Conservation (phyloP, 2,113 vertebrate genomes). For the Puntigrus tetrazona region DNA sequence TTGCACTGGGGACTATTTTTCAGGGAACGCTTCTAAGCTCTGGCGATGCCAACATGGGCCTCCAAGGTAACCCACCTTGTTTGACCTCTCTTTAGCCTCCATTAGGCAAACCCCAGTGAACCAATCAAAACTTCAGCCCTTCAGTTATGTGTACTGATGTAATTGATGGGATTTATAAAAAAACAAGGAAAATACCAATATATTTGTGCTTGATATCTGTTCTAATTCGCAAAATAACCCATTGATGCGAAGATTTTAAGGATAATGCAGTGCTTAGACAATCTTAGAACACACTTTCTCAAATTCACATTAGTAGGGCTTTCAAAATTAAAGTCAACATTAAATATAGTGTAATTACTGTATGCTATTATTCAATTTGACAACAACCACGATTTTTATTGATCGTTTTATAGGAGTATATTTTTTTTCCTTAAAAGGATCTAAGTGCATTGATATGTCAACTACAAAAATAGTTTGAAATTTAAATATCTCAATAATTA, state of each 20-base stretch:
- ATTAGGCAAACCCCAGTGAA: constrained; percentile 56
- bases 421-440: neutral
- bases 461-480: neutral
- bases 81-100: constrained; percentile 61
- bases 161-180: constrained; percentile 12
- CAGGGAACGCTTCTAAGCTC: constrained; percentile 62
- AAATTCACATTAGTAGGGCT: neutral
- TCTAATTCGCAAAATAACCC: neutral
- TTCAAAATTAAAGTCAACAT: neutral
- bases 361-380: neutral
- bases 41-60: constrained; percentile 62
- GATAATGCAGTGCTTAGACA: neutral
- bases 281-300: neutral
- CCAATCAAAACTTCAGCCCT: constrained; percentile 37
- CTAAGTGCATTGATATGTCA: neutral
- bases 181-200: neutral
- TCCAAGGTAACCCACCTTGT: constrained; percentile 63
- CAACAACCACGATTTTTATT: neutral
- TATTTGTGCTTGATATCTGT: neutral
- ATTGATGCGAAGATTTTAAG: neutral
- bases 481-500: neutral
- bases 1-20: constrained; percentile 63
- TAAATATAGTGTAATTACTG: neutral
- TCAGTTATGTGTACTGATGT: constrained; percentile 2
- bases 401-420: neutral